Percentiles rank a stretch among this genome's conserved stretches.
phyloP scores from a whole-genome alignment of 2,888 invertebrate genomes.

The Thymelicus acteon region DNA sequence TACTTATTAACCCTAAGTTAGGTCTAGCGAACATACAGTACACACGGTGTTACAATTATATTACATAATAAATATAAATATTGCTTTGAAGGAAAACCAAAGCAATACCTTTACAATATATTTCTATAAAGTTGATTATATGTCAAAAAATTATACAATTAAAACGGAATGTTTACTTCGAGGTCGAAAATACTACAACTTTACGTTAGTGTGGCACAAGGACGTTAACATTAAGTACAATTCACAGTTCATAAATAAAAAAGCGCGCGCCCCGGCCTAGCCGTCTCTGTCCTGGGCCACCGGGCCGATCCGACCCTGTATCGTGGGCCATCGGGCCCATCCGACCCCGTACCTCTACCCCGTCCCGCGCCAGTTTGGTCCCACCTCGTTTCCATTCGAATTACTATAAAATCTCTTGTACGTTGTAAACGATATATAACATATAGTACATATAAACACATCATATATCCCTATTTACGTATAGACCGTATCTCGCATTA shows the following conservation, averaged over 20 bases:
- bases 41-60: conserved; percentile 1
- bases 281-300: conserved; percentile 66
- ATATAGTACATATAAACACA: conserved; percentile 48
- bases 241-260: conserved; percentile 46
- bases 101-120: conserved; percentile 21
- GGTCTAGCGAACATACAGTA: conserved; percentile 25
- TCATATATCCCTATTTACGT: conserved; percentile 66
- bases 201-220: conserved; percentile 47
- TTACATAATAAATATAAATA: background rate
- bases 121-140: conserved; percentile 17
- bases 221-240: conserved; percentile 50
- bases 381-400: conserved; percentile 53
- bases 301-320: conserved; percentile 44
- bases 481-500: conserved; percentile 73
- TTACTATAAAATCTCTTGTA: conserved; percentile 44
- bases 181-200: conserved; percentile 30
- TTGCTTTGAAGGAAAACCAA: conserved; percentile 17
- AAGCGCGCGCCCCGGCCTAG: conserved; percentile 55
- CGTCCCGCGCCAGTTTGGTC: conserved; percentile 82
- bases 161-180: background rate
- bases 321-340: conserved; percentile 63
- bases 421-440: conserved; percentile 51
- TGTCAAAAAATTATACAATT: conserved; percentile 8
- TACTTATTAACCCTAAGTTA: conserved; percentile 19
- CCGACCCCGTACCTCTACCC: conserved; percentile 49